phyloP scores from a whole-genome alignment of 1,140 invertebrate species.

The Bombus confusus region DNA sequence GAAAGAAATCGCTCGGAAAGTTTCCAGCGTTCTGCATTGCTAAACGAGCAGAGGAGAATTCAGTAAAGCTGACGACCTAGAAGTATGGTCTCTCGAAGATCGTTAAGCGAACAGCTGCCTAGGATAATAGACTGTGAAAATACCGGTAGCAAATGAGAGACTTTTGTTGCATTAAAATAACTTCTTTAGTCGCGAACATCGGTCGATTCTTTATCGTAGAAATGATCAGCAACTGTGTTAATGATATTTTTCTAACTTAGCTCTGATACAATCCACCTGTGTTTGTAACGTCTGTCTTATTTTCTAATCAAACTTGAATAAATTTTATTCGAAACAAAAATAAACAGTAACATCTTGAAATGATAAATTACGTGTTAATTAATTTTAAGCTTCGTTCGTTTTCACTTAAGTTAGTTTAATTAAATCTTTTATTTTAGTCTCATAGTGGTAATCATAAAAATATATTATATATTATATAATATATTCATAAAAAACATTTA shows the following conservation, averaged over 20 bases:
- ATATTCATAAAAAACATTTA: too few relatives aligned
- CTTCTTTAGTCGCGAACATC: background rate
- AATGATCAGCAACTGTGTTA: background rate
- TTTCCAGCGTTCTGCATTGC: constrained; percentile 33
- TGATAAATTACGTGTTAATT: too few relatives aligned
- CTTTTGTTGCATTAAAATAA: constrained; percentile 11
- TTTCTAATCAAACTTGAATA: background rate
- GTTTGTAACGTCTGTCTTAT: too few relatives aligned
- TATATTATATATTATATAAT: too few relatives aligned
- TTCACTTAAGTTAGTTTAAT: too few relatives aligned
- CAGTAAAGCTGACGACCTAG: background rate
- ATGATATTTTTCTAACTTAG: background rate
- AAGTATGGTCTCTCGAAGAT: constrained; percentile 31
- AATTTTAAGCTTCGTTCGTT: too few relatives aligned
- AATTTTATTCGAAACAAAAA: background rate
- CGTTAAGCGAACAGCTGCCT: constrained; percentile 17
- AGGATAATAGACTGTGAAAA: constrained; percentile 37
- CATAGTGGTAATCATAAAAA: too few relatives aligned
- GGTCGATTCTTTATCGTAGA: background rate
- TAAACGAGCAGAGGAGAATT: constrained; percentile 10
- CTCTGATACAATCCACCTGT: background rate
- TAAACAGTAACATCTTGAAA: too few relatives aligned
- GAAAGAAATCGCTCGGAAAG: constrained; percentile 41
- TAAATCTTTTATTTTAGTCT: too few relatives aligned
- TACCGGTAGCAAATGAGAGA: constrained; percentile 1